Base-by-base conservation (phyloP, 2,888 invertebrate species). In the Psylliodes chrysocephalus region DNA sequence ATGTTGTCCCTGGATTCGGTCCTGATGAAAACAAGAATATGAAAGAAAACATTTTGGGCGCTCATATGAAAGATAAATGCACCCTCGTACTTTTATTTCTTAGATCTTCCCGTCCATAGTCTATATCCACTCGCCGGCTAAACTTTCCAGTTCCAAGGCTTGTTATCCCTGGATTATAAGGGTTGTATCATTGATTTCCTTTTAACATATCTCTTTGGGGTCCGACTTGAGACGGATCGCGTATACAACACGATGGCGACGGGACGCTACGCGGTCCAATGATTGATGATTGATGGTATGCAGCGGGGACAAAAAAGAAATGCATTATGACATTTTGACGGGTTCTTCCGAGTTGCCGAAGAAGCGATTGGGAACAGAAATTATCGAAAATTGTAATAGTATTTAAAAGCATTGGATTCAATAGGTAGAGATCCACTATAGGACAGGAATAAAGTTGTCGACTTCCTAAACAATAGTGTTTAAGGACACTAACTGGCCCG, bases 111-210 rank as follows among this genome's bases (percentile, higher is more conserved):
- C 28, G 38, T 62, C 51, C 46, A 55, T 52, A 30, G 40, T 55
- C 62, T 62, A 61, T 62, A 64, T 62, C 64, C 64, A 62, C 51
- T 64, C 54, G 15, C 54, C 35, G 53, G 25, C 62, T 46, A 61
- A 64, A 64, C 63, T 67, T 64, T 67, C 67, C 64, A 64, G 61
- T 62, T 62, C 65, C 56, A 67, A 60, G 66, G 63, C 70, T 68
- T 70, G 70, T 72, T 72, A 70, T 72, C 69, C 69, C 60, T 56
- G 68, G 72, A 71, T 72, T 72, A 71, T 72, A 71, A 67, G 72
- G 71, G 71, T 71, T 63, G 71, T 69, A 68, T 67, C 72, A 72
- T 72, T 72, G 72, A 72, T 72, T 72, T 71, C 67, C 70, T 64
- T 70, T 67, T 63, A 69, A 69, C 69, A 67, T 69, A 68, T 68